These are phyloP conservation scores for Diploptera punctata DNA, from an alignment of 2,888 invertebrate species.

Conservation along the genomic window DNA sequence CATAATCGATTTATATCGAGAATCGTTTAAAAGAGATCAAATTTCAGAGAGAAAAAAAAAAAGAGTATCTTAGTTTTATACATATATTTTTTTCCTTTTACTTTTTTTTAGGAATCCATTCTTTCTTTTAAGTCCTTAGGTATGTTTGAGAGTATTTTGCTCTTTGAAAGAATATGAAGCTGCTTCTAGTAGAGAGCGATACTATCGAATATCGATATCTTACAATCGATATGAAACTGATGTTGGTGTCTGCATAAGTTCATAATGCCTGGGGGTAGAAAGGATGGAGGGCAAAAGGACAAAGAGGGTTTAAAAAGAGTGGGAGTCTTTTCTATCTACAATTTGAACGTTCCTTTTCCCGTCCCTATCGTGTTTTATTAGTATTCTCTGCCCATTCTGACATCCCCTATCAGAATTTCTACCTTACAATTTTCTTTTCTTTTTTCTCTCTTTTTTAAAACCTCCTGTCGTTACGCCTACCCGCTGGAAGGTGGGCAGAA, in stretches of 20 bases:
- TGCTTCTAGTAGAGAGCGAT: not conserved
- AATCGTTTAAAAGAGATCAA: too few relatives aligned
- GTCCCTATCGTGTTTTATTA: not conserved
- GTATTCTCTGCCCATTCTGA: conserved; percentile 8
- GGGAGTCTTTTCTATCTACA: too few relatives aligned
- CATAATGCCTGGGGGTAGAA: not conserved
- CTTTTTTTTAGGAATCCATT: not conserved
- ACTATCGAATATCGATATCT: conserved; percentile 21
- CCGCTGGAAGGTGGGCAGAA: not conserved
- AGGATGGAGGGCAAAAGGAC: too few relatives aligned
- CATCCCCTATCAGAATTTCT: conserved; percentile 7
- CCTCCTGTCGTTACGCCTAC: not conserved
- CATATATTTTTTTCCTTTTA: too few relatives aligned
- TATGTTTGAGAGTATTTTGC: not conserved
- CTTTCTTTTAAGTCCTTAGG: not conserved
- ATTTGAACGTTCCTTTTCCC: not conserved
- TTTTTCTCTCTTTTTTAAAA: too few relatives aligned
- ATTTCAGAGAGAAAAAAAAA: too few relatives aligned
- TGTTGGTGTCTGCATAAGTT: conserved; percentile 7
- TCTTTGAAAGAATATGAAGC: not conserved
- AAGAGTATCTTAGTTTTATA: too few relatives aligned
- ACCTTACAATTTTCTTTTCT: conserved; percentile 4
- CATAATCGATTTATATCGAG: too few relatives aligned
- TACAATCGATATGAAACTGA: conserved; percentile 12
- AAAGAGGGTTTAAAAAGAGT: too few relatives aligned